Evolutionary conservation across 1,140 invertebrate species (phyloP), one percentile per base, ranked within the genome.

Genomic region (Caerostris extrusa): DNA sequence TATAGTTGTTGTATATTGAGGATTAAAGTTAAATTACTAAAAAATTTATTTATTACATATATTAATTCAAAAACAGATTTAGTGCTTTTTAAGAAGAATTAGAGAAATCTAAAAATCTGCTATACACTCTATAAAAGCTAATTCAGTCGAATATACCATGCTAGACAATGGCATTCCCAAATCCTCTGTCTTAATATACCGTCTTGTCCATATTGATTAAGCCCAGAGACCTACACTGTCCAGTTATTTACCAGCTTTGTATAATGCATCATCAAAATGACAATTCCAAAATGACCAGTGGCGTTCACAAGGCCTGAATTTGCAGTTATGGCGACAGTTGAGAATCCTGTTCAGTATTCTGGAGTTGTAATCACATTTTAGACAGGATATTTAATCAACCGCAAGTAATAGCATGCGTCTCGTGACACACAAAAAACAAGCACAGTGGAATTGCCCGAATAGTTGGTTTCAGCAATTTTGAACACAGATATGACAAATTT

Each of bases 371-470:
- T 77, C 71, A 77, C 71, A 12, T 77, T 77, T 77, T 77, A 77
- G 71, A 77, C 71, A 77, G 19, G 71, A 77, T 77, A 77, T 77
- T 77, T 77, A 77, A 77, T 77, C 71, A 77, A 50, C 71, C 71
- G 71, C 71, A 77, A 77, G 71, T 77, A 77, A 77, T 77, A 77
- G 71, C 34, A 77, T 17, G 34, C 5, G 71, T 77, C 71, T 77
- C 53, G 71, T 77, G 71, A 77, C 71, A 77, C 3, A 34, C n/a
- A 19, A 34, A 8, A 77, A 77, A 77, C 71, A 77, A 53, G 71
- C 71, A 53, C 53, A 8, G 3, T 77, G 34, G 71, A 77, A 77
- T 14, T 34, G 53, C 34, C 34, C 0, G 34, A 34, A 34, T 34
- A 34, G 34, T 34, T 34, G 34, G 34, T 34, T 34, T 34, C 34